Evolutionary conservation across 2,113 vertebrate genomes (phyloP).

Genomic region (Archilochus colubris): DNA sequence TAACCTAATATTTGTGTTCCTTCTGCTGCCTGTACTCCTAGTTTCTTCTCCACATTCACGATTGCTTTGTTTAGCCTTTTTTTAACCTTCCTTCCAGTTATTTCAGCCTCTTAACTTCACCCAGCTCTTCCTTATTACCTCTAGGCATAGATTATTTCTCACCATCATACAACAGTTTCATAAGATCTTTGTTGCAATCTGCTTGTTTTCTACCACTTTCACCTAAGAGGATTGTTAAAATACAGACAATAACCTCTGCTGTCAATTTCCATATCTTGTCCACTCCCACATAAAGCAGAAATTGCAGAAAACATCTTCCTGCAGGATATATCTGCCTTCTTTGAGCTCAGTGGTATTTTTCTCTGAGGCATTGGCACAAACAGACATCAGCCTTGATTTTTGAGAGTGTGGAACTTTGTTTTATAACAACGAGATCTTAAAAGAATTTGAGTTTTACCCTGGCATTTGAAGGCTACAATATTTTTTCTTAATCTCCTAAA

Average conservation of each 20-base stretch:
- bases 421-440: background rate
- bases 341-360: background rate
- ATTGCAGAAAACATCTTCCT: background rate
- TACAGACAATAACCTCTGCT: background rate
- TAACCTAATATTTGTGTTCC: background rate
- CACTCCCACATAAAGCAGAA: background rate
- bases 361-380: background rate
- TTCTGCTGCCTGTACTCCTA: background rate
- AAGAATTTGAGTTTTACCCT: background rate
- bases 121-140: background rate
- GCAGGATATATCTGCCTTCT: background rate
- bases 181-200: background rate
- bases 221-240: background rate
- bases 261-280: slow-evolving; percentile 13
- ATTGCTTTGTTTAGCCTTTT: background rate
- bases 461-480: background rate
- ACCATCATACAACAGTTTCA: background rate
- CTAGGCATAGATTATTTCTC: background rate
- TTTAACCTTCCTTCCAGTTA: background rate
- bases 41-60: background rate
- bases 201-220: background rate
- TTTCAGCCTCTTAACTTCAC: background rate
- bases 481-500: background rate
- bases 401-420: background rate
- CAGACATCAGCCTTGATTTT: background rate